phyloP scores from a whole-genome alignment of 2,797 vertebrate species.

The Spea hammondii region DNA sequence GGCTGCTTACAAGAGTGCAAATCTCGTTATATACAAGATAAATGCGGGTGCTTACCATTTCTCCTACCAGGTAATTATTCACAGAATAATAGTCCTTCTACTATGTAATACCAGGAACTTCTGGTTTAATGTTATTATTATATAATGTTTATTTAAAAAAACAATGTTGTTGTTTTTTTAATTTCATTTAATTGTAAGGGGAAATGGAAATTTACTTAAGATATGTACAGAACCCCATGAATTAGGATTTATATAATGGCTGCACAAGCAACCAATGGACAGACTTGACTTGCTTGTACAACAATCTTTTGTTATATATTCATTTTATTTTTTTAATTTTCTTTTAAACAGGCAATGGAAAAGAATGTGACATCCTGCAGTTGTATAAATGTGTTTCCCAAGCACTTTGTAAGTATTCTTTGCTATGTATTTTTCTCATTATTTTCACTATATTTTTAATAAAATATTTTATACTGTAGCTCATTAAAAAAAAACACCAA shows the following conservation, averaged over 20 bases:
- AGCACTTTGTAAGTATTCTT: slow-evolving; percentile 64
- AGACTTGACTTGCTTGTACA: too few relatives aligned
- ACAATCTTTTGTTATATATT: not conserved
- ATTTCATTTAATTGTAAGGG: too few relatives aligned
- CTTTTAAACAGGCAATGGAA: slow-evolving; percentile 62
- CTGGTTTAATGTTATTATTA: too few relatives aligned
- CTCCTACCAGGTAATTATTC: slow-evolving; percentile 68
- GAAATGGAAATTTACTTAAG: too few relatives aligned
- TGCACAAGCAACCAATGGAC: too few relatives aligned
- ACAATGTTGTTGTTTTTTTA: too few relatives aligned
- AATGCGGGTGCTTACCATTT: slow-evolving; percentile 69
- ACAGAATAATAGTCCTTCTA: not conserved
- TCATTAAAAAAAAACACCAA: too few relatives aligned
- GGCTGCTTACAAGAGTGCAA: slow-evolving; percentile 73
- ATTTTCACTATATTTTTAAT: not conserved
- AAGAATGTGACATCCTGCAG: slow-evolving; percentile 68
- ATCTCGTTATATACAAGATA: slow-evolving; percentile 61
- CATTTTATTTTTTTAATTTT: not conserved
- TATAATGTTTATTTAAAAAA: too few relatives aligned
- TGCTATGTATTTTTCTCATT: not conserved
- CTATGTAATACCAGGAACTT: not conserved
- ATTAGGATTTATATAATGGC: too few relatives aligned
- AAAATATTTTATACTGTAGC: not conserved
- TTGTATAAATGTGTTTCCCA: slow-evolving; percentile 71
- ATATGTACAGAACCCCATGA: too few relatives aligned